Conservation (phyloP, 2,888 invertebrate genomes). For the Scaeva pyrastri region DNA sequence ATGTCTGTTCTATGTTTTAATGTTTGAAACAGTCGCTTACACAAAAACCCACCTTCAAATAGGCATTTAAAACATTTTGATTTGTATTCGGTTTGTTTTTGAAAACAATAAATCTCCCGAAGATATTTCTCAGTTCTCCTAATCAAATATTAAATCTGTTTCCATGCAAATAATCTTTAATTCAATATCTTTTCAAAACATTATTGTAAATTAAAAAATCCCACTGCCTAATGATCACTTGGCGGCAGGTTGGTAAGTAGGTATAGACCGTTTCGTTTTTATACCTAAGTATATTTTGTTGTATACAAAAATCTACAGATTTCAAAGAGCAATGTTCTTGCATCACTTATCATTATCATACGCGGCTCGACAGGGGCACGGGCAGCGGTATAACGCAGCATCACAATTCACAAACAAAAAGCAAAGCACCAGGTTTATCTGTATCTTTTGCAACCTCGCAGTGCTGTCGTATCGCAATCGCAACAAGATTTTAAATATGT, state of each 20-base stretch:
- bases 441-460: constrained; percentile 53
- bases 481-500: constrained; percentile 76
- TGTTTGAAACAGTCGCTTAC: not conserved
- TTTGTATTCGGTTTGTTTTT: constrained; percentile 21
- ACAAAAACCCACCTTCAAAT: not conserved
- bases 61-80: constrained; percentile 59
- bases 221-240: constrained; percentile 60
- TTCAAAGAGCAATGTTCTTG: constrained; percentile 49
- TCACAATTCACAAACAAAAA: constrained; percentile 48
- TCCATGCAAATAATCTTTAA: constrained; percentile 9
- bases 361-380: too few relatives aligned
- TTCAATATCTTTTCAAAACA: constrained; percentile 54
- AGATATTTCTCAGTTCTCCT: constrained; percentile 12
- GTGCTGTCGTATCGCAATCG: constrained; percentile 76
- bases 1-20: not conserved
- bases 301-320: not conserved
- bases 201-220: constrained; percentile 66
- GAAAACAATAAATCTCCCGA: constrained; percentile 57
- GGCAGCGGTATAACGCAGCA: not conserved
- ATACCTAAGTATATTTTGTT: too few relatives aligned
- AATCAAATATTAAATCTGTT: constrained; percentile 61
- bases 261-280: not conserved
- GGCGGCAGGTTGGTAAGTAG: constrained; percentile 32
- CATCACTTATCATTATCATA: too few relatives aligned
- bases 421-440: constrained; percentile 67